Conservation (phyloP, 23 tunicate genomes). For the Diplosoma virens region DNA sequence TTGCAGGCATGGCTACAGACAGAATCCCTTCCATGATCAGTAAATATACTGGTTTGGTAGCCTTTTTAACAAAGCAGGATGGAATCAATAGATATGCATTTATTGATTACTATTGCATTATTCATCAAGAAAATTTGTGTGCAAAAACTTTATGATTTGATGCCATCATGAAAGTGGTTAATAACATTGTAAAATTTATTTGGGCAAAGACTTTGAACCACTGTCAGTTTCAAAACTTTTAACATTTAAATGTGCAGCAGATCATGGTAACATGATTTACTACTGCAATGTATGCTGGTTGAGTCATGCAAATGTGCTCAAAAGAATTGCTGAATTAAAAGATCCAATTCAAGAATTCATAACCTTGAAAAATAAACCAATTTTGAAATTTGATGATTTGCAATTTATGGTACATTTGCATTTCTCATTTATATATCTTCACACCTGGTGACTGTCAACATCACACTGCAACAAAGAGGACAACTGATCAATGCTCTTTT, state of each 20-base stretch:
- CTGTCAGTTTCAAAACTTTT: slow-evolving; percentile 11
- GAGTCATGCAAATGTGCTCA: slow-evolving; percentile 4
- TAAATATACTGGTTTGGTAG: slow-evolving; percentile 16
- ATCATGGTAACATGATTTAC: slow-evolving; percentile 2
- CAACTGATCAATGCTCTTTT: slow-evolving; percentile 3
- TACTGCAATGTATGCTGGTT: background rate
- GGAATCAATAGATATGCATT: slow-evolving; percentile 9
- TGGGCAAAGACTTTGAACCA: slow-evolving; percentile 22
- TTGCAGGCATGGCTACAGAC: slow-evolving; percentile 29
- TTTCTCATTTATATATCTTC: background rate
- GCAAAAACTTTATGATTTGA: slow-evolving; percentile 17
- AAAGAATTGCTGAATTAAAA: slow-evolving; percentile 12
- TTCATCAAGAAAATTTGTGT: slow-evolving; percentile 11
- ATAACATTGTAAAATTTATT: background rate
- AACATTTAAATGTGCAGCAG: background rate
- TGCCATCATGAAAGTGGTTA: background rate
- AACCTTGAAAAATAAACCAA: background rate
- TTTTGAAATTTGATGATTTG: background rate
- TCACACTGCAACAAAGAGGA: slow-evolving; percentile 7
- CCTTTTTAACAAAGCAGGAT: slow-evolving; percentile 13
- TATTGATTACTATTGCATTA: slow-evolving; percentile 13
- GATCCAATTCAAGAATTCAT: background rate
- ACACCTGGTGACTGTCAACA: slow-evolving; percentile 8
- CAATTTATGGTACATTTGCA: background rate
- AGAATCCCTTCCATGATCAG: slow-evolving; percentile 5